These are phyloP conservation scores for Cecropterus lyciades DNA, from an alignment of 1,140 invertebrate genomes.

Conservation along the genomic window DNA sequence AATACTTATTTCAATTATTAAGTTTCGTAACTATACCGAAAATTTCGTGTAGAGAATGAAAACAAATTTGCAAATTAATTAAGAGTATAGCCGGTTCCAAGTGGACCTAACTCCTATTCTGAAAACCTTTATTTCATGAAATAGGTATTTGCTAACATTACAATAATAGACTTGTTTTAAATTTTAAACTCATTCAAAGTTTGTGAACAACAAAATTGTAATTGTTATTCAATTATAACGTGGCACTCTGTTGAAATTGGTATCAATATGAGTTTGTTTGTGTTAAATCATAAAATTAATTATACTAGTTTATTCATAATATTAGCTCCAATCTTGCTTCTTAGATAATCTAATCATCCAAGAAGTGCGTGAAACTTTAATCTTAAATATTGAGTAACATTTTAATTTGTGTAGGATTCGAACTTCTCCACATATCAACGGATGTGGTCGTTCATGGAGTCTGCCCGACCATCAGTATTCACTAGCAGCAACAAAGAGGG, in stretches of 20 bases:
- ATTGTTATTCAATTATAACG: background rate
- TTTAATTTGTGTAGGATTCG: constrained; percentile 88
- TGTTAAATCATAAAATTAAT: background rate
- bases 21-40: constrained; percentile 22
- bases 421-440: constrained; percentile 96
- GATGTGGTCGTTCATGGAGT: constrained; percentile 98
- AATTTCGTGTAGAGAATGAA: constrained; percentile 15
- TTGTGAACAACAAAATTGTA: background rate
- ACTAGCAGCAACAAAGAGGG: constrained; percentile 94
- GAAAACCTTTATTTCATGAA: background rate
- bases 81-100: constrained; percentile 1
- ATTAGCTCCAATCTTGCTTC: too few relatives aligned
- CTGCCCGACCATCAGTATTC: constrained; percentile 92
- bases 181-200: background rate
- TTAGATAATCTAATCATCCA: too few relatives aligned
- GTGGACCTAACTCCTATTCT: background rate
- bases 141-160: background rate
- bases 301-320: background rate
- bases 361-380: too few relatives aligned
- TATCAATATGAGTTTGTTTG: background rate
- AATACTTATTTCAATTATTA: constrained; percentile 52
- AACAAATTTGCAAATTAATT: constrained; percentile 25
- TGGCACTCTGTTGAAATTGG: background rate
- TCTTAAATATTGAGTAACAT: too few relatives aligned
- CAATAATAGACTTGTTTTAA: background rate